Evolutionary conservation across 35 echinoderm and acorn worm genomes (phyloP).

Genomic region (Ophiothrix spiculata): DNA sequence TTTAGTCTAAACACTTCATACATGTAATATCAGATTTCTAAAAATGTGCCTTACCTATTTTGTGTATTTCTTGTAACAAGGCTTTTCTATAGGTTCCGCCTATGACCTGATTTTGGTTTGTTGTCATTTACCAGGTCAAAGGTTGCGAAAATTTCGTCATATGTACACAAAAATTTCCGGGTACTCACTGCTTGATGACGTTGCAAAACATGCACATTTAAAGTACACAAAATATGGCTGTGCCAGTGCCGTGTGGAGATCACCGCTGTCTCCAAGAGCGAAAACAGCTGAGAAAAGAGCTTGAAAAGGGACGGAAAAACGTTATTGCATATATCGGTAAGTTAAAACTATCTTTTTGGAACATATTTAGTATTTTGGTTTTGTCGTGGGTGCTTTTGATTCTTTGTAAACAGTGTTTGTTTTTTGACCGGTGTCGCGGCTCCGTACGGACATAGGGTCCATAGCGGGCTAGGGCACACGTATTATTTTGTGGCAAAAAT

Average conservation of each 20-base stretch:
- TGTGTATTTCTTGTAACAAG: no score
- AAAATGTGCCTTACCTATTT: no score
- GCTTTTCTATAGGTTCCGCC: no score
- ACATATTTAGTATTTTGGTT: constrained; percentile 4
- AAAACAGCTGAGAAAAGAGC: constrained; percentile 99
- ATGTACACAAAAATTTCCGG: background rate
- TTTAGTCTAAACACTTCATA: no score
- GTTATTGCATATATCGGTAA: constrained; percentile 91
- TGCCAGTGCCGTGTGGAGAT: constrained; percentile 80
- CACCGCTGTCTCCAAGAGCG: constrained; percentile 95
- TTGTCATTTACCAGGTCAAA: constrained; percentile 1
- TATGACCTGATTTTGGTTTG: no score
- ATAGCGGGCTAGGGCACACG: constrained; percentile 2
- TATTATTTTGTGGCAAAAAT: constrained; percentile 11
- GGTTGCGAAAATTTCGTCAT: constrained; percentile 8
- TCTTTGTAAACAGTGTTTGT: background rate
- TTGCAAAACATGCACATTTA: background rate
- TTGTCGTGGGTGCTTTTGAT: background rate
- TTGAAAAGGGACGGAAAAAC: constrained; percentile 96
- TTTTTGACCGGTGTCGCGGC: background rate
- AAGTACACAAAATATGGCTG: constrained; percentile 82
- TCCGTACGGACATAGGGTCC: background rate
- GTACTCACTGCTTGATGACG: background rate
- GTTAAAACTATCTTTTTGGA: background rate
- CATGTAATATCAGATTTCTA: no score